Evolutionary conservation across 1,140 invertebrate species (phyloP).

Genomic region (Lordiphosa collinella): DNA sequence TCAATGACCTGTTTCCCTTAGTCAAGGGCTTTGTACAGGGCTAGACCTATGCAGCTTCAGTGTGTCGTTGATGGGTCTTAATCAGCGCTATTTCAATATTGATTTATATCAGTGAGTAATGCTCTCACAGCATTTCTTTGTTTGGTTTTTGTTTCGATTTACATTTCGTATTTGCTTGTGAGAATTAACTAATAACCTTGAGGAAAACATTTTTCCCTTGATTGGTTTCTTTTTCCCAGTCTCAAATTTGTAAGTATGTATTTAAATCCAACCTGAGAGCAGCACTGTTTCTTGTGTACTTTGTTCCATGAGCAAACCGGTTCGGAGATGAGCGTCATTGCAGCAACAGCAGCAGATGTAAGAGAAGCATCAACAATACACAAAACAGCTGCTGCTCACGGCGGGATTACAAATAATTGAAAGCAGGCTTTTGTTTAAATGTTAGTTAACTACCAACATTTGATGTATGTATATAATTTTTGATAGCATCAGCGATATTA

Average conservation of each 20-base stretch:
- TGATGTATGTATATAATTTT: no score
- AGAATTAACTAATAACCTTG: neutral
- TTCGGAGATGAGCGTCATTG: conserved; percentile 16
- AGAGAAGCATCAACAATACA: conserved; percentile 13
- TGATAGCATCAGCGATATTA: neutral
- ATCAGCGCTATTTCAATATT: conserved; percentile 52
- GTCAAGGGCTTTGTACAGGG: conserved; percentile 6
- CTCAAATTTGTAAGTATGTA: conserved; percentile 15
- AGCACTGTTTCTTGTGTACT: neutral
- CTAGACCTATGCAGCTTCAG: conserved; percentile 27
- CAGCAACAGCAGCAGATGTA: conserved; percentile 20
- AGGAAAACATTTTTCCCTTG: neutral
- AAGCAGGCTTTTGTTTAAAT: no score
- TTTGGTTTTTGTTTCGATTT: conserved; percentile 17
- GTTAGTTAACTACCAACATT: no score
- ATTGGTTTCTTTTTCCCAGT: neutral
- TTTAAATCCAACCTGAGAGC: neutral
- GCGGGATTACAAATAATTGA: conserved; percentile 1
- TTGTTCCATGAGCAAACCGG: conserved; percentile 41
- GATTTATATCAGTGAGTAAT: conserved; percentile 28
- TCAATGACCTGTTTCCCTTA: conserved; percentile 36
- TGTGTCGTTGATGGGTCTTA: conserved; percentile 32
- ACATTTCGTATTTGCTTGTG: conserved; percentile 41
- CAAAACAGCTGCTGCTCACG: neutral
- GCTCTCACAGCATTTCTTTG: conserved; percentile 28